A percentile compares a stretch with the other conserved stretches of the same genome.
phyloP scores from a whole-genome alignment of 53 echinoderm and acorn worm species.

The Actinopyga echinites region DNA sequence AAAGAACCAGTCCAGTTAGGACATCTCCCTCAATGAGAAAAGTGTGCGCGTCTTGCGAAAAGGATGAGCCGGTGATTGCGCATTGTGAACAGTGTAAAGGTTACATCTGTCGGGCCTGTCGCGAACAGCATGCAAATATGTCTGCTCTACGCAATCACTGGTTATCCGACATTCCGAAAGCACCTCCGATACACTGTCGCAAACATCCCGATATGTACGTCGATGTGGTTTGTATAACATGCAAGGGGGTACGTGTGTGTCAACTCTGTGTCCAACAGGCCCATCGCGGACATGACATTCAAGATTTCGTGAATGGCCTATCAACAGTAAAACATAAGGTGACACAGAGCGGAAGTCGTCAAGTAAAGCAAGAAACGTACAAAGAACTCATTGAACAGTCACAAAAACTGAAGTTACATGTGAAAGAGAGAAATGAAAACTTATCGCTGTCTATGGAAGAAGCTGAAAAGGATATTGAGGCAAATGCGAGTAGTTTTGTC shows the following conservation, averaged over 20 bases:
- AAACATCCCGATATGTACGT: neutral
- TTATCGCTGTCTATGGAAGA: neutral
- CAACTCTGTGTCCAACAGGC: neutral
- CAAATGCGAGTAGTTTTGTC: neutral
- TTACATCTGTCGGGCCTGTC: neutral
- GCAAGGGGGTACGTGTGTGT: neutral
- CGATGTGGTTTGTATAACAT: neutral
- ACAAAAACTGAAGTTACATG: no score
- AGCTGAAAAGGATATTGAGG: slow-evolving; percentile 3
- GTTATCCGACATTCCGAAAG: neutral
- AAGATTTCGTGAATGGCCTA: no score
- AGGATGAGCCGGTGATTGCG: neutral
- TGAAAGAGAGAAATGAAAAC: no score
- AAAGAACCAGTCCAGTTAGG: neutral
- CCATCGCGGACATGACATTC: neutral
- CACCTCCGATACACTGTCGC: neutral
- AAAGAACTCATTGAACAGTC: no score
- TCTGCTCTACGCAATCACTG: neutral
- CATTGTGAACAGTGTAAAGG: neutral
- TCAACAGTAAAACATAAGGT: no score
- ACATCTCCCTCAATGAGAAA: neutral
- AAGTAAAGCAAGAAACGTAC: no score
- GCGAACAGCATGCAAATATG: slow-evolving; percentile 12
- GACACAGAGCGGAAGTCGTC: no score
- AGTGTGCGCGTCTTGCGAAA: neutral